Evolutionary conservation across 1,140 invertebrate genomes (phyloP), one percentile per base, ranked within the genome.

Genomic region (Drosophila novamexicana): DNA sequence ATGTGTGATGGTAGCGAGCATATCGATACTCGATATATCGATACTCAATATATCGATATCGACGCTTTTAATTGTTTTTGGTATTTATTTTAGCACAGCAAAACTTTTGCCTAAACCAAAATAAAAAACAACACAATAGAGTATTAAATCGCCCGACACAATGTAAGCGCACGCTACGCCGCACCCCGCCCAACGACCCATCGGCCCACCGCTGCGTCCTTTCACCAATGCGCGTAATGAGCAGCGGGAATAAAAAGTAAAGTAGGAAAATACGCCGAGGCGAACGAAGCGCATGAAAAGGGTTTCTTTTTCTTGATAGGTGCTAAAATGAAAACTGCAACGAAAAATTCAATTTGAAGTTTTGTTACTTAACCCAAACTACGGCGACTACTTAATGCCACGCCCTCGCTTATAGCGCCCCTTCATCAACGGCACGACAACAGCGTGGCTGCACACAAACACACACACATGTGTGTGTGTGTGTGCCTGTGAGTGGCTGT

Each of bases 271-370:
- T 29, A 29, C 22, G 22, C 22, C 37, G 54, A 42, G 52, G 61
- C 72, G 76, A 71, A 53, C 39, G 61, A 56, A 64, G 77, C 45
- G 66, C 49, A 75, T 72, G 79, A 75, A 63, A 49, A 67, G 64
- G 79, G 75, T 73, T 73, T 75, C 81, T 80, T 14, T 14, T 58
- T 66, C 56, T 73, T 85, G 84, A 86, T 86, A 86, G 83, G 83
- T 86, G 83, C 84, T 83, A 86, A 89, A 86, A 89, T 77, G 77
- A 79, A 88, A 86, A 77, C 83, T 88, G 83, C 72, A 79, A 68
- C 83, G 79, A 82, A 89, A 86, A 86, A 86, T 86, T 88, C 83
- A 86, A 86, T 86, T 86, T 86, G 84, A 86, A 86, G 83, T 86
- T 86, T 86, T 86, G 83, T 86, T 86, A 86, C 83, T 86, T 86